Conservation (phyloP, 2,888 invertebrate genomes). For the Ichneumon xanthorius region DNA sequence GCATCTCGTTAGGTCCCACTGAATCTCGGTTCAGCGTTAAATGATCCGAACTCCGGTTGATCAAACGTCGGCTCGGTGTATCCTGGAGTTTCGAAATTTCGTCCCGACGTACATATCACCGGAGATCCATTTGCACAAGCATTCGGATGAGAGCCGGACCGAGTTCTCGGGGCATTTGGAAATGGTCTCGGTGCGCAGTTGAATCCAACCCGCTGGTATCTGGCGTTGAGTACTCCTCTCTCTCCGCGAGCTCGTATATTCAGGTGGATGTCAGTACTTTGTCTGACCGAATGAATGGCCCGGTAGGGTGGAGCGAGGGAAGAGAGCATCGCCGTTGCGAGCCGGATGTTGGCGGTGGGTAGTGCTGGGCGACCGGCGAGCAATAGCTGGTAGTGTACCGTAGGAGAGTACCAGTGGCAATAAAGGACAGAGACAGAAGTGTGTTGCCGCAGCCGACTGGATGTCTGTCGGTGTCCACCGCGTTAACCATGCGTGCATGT, state of each 20-base stretch:
- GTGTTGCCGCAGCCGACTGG: constrained; percentile 51
- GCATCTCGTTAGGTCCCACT: neutral
- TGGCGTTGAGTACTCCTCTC: constrained; percentile 47
- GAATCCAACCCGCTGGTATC: constrained; percentile 48
- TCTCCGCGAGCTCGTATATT: constrained; percentile 77
- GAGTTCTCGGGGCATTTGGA: neutral
- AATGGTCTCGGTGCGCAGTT: constrained; percentile 1
- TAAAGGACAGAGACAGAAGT: constrained; percentile 74
- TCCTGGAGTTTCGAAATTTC: neutral
- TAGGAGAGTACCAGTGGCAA: constrained; percentile 70
- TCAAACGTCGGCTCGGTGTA: neutral
- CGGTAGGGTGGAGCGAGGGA: constrained; percentile 49
- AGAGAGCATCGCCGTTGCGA: constrained; percentile 64
- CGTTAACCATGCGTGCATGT: constrained; percentile 56
- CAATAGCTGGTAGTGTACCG: constrained; percentile 44
- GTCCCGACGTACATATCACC: neutral
- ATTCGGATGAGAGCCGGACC: neutral
- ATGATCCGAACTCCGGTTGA: neutral
- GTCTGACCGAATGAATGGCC: constrained; percentile 80
- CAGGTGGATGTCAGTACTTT: constrained; percentile 80
- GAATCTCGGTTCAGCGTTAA: neutral
- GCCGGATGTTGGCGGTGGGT: constrained; percentile 73
- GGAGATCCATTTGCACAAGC: neutral
- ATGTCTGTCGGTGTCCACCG: constrained; percentile 35
- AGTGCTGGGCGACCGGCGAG: constrained; percentile 44